Evolutionary conservation across 2,113 vertebrate species (phyloP), one percentile per base, ranked within the genome.

Genomic region (Steatornis caripensis): DNA sequence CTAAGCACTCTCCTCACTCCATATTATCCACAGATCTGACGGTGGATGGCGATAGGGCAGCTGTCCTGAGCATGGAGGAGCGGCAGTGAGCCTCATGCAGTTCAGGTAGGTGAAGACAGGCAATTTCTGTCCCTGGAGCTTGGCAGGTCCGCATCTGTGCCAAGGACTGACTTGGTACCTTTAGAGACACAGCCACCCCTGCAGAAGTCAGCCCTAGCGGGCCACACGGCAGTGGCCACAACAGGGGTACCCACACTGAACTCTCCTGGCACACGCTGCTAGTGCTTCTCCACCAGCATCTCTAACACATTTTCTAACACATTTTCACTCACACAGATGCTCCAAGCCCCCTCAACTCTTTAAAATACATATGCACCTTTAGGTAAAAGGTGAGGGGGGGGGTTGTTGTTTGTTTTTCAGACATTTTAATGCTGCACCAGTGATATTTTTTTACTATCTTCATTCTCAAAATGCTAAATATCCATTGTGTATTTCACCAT

Each of bases 31-130:
- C 27, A 43, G 60, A 62, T 23, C 27, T 45, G 11, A 16, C 0
- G 1, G 21, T 16, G 18, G 34, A 32, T 45, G 39, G 11, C 34
- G 71, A 83, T 13, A 8, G 15, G 39, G 49, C 15, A 20, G 27
- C 37, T 2, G 1, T 21, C 30, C 57, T 19, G 21, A n/a, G 49
- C 8, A 7, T 0, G 1, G 60, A 43, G 27, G 30, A 64, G 45
- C 0, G 3, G 18, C 39, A 49, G 20, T 30, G 77, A 46, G 26
- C 43, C 48, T 53, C 61, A 48, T 0, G 1, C 15, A 15, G 20
- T 11, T 26, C 39, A 58, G 34, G 11, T 10, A 54, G 60, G 21
- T 12, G 36, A 22, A 29, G 34, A 29, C 8, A 65, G 32, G 36
- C 23, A 43, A 11, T 4, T 18, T 36, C 41, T 20, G 36, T 55